phyloP scores from a whole-genome alignment of 2,797 vertebrate species.

The Fistularia commersonii region DNA sequence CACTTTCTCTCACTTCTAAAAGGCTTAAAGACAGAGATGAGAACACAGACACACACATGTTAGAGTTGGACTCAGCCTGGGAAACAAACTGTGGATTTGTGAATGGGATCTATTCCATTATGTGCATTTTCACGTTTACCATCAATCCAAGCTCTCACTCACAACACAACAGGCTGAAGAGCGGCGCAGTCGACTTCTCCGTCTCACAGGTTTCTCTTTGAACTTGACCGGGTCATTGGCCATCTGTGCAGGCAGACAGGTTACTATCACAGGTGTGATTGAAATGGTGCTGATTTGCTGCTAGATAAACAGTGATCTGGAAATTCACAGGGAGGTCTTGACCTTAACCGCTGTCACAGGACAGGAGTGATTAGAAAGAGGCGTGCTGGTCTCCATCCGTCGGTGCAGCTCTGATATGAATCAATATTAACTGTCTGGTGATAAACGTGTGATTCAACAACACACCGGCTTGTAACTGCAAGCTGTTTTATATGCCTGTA shows the following conservation, averaged over 20 bases:
- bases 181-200: not conserved
- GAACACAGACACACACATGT: slow-evolving; percentile 12
- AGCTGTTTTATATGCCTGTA: slow-evolving; percentile 2
- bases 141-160: not conserved
- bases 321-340: slow-evolving; percentile 25
- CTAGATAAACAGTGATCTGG: slow-evolving; percentile 65
- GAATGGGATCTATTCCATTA: slow-evolving; percentile 11
- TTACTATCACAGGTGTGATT: slow-evolving; percentile 35
- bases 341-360: slow-evolving; percentile 44
- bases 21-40: slow-evolving; percentile 23
- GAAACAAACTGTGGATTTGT: slow-evolving; percentile 9
- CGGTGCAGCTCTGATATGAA: slow-evolving; percentile 27
- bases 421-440: slow-evolving; percentile 61
- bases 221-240: slow-evolving; percentile 29
- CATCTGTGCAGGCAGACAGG: slow-evolving; percentile 18
- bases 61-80: slow-evolving; percentile 6
- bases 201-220: not conserved
- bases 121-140: slow-evolving; percentile 2
- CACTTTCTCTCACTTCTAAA: not conserved
- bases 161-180: not conserved
- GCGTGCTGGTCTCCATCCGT: slow-evolving; percentile 40
- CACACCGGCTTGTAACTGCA: slow-evolving; percentile 5
- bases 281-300: slow-evolving; percentile 42
- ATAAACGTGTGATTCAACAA: slow-evolving; percentile 32
- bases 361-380: slow-evolving; percentile 61